Base-by-base conservation (phyloP, 2,797 vertebrate species). In the Ispidina picta region DNA sequence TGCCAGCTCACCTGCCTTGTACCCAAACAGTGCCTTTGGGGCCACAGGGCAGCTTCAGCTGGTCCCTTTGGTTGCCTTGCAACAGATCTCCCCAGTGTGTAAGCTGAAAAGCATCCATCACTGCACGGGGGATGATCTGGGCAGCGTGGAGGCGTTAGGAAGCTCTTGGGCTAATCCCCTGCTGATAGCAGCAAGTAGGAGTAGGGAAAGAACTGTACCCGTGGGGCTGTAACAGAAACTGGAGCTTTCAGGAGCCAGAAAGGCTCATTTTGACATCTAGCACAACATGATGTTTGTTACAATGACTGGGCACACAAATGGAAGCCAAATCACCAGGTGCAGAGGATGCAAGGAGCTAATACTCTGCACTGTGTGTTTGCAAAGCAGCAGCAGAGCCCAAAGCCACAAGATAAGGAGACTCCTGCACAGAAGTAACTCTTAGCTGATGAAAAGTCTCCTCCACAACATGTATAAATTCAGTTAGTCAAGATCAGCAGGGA, bases 11-110 rank as follows among this genome's bases (percentile, higher is more conserved):
- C 7, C 68, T 64, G 76, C 28, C 70, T 64, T 17, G 21, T 29
- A 41, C 13, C 31, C 12, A 0, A n/a, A 46, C 20, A 29, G 4
- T 26, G 20, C 0, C 1, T 4, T 2, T 26, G 49, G 55, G 37
- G 41, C 49, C 37, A 21, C 28, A 8, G 7, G 16, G 49, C 31
- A 75, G 75, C 37, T n/a, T 43, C 65, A 18, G 18, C 13, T 17
- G 28, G 14, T 59, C 28, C 12, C 15, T 19, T 35, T 8, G 35
- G 22, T 46, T 44, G 49, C 44, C 65, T 44, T 49, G 35, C 41
- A 59, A 14, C 9, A 28, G 59, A 43, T 33, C 18, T 31, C 73
- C 39, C 37, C 15, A 1, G 23, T 28, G 6, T 0, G 5, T 9
- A 16, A 3, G 15, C 6, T 1, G 0, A 46, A 65, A 74, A 74